These are phyloP conservation scores for Neotoma lepida DNA, from an alignment of 2,113 vertebrate species.

Conservation along the genomic window DNA sequence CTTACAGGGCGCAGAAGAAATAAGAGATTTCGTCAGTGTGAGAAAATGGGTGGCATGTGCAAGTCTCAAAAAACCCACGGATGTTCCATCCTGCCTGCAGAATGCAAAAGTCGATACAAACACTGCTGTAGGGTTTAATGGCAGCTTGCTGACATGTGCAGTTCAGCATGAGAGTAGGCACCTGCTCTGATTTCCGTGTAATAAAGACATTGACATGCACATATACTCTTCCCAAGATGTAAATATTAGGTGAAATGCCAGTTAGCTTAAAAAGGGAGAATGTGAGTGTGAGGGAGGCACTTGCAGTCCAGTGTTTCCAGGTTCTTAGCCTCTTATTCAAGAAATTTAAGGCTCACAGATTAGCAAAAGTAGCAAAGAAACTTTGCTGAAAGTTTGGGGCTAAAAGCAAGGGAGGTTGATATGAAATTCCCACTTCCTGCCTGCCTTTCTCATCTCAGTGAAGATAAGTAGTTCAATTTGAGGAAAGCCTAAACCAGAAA, in stretches of 20 bases:
- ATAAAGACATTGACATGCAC: background rate
- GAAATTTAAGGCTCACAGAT: too few species aligned
- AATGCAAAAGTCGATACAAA: conserved; percentile 8
- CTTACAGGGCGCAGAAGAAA: background rate
- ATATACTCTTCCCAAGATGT: background rate
- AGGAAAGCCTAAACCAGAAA: background rate
- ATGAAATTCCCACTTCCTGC: too few species aligned
- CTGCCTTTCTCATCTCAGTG: background rate
- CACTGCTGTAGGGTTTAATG: conserved; percentile 62
- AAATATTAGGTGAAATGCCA: background rate
- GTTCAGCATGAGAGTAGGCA: background rate
- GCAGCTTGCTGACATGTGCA: fast-evolving
- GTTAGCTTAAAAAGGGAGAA: background rate
- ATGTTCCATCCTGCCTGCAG: conserved; percentile 20
- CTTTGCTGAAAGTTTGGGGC: too few species aligned
- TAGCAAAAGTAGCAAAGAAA: too few species aligned
- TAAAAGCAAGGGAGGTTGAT: too few species aligned
- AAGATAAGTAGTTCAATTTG: background rate
- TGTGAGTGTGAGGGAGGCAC: too few species aligned
- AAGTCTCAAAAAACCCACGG: conserved; percentile 37
- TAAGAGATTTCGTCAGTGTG: background rate
- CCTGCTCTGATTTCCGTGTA: background rate
- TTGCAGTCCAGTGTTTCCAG: too few species aligned
- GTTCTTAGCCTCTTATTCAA: too few species aligned
- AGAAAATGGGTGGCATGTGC: conserved; percentile 54